Evolutionary conservation across 2,797 vertebrate species (phyloP).

Genomic region (Pseudochromis fuscus): DNA sequence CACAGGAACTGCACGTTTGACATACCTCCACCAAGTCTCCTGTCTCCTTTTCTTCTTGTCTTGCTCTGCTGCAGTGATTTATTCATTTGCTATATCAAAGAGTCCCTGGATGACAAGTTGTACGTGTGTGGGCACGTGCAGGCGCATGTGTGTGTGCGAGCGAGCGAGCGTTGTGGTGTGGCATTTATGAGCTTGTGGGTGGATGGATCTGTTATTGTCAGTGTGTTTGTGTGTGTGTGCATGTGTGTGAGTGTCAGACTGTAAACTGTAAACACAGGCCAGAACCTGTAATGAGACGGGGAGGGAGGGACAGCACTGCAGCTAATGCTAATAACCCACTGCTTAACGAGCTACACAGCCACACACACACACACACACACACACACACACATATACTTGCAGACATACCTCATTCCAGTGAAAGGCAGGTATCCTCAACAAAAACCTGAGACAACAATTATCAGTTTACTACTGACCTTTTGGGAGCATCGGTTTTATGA

Average conservation of each 20-base stretch:
- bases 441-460: slow-evolving; percentile 33
- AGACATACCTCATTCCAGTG: slow-evolving; percentile 13
- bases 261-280: slow-evolving; percentile 61
- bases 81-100: slow-evolving; percentile 79
- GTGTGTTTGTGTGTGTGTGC: slow-evolving; percentile 18
- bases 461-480: slow-evolving; percentile 24
- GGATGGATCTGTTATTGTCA: slow-evolving; percentile 58
- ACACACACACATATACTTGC: background rate
- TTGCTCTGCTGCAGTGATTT: slow-evolving; percentile 71
- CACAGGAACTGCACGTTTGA: slow-evolving; percentile 62
- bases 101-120: slow-evolving; percentile 64
- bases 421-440: slow-evolving; percentile 22
- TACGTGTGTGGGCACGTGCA: slow-evolving; percentile 42
- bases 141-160: slow-evolving; percentile 20
- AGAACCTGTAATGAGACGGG: slow-evolving; percentile 71
- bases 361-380: slow-evolving; percentile 10
- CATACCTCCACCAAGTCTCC: slow-evolving; percentile 58
- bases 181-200: slow-evolving; percentile 60
- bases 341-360: slow-evolving; percentile 49
- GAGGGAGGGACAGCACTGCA: slow-evolving; percentile 55
- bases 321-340: slow-evolving; percentile 65
- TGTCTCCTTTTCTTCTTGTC: slow-evolving; percentile 61
- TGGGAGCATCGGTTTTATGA: slow-evolving; percentile 22
- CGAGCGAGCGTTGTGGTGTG: slow-evolving; percentile 60
- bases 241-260: slow-evolving; percentile 25